Evolutionary conservation across 2,113 vertebrate genomes (phyloP), one percentile per base, ranked within the genome.

Genomic region (Zeus faber): DNA sequence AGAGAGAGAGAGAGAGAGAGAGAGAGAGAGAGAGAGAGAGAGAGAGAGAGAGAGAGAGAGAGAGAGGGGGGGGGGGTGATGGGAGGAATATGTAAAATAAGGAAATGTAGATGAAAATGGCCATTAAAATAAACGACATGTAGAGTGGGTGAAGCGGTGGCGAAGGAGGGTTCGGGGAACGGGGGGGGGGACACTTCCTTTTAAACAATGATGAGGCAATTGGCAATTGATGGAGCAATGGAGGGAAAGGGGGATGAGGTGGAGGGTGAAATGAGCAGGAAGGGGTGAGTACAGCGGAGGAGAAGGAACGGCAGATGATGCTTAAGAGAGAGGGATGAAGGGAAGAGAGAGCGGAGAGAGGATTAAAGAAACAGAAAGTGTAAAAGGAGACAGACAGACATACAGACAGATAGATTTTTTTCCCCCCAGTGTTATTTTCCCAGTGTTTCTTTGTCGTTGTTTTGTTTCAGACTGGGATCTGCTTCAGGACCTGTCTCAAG

Each of bases 1-100:
- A 40, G 2, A 87, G 78, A 51, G 95, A 97, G 65, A 69, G 88
- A 0, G 88, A 91, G 93, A 92, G 95, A 97, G 90, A 11, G 21
- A 2, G 13, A 13, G 8, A 9, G 16, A 40, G 2, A n/a, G 27
- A 29, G 4, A 10, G 10, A 5, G 14, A 3, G 10, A 5, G 10
- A n/a, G 37, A 39, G 10, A 39, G 37, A 39, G 37, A 39, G 37
- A 39, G 37, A 39, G 14, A 39, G 37, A 39, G 37, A 39, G 14
- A 39, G 37, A 39, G 37, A 5, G 6, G 29, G 11, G 29, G 1
- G 1, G 11, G 6, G 6, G 29, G 11, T 31, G 11, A 31, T 31
- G 29, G 29, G 11, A n/a, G n/a, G n/a, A n/a, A n/a, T n/a, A n/a
- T n/a, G n/a, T n/a, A n/a, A n/a, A n/a, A n/a, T n/a, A n/a, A n/a